These are phyloP conservation scores for Phasia obesa DNA, from an alignment of 2,888 invertebrate genomes.

Conservation along the genomic window DNA sequence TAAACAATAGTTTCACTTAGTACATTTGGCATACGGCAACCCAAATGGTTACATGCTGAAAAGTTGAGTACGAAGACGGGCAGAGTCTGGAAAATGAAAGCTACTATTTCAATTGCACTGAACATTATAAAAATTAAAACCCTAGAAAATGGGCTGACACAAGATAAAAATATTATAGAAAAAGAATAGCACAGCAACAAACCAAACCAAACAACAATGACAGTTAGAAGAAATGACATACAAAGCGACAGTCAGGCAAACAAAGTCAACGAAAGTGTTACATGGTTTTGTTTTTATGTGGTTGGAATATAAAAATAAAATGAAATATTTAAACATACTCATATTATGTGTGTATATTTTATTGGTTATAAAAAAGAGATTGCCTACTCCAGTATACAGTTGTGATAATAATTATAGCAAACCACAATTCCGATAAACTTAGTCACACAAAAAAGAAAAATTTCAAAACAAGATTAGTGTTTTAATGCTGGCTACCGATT, in stretches of 20 bases:
- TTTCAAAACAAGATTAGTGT: no score
- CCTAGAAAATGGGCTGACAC: conserved; percentile 66
- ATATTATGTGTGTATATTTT: conserved; percentile 57
- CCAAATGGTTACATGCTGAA: conserved; percentile 7
- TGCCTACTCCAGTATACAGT: conserved; percentile 32
- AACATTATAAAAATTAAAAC: conserved; percentile 64
- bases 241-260: background rate
- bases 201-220: background rate
- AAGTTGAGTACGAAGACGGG: background rate
- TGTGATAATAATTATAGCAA: conserved; percentile 24
- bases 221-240: background rate
- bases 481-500: no score
- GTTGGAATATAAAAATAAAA: conserved; percentile 11
- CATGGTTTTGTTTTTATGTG: background rate
- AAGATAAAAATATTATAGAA: conserved; percentile 60
- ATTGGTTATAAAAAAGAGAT: conserved; percentile 63
- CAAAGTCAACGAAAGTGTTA: conserved; percentile 11
- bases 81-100: background rate
- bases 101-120: conserved; percentile 69
- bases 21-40: conserved; percentile 29
- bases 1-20: conserved; percentile 32
- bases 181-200: conserved; percentile 28
- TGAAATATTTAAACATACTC: conserved; percentile 9
- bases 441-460: background rate
- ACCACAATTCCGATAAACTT: conserved; percentile 14